phyloP scores from a whole-genome alignment of 2,797 vertebrate genomes.

The Hypotaenidia okinawae region DNA sequence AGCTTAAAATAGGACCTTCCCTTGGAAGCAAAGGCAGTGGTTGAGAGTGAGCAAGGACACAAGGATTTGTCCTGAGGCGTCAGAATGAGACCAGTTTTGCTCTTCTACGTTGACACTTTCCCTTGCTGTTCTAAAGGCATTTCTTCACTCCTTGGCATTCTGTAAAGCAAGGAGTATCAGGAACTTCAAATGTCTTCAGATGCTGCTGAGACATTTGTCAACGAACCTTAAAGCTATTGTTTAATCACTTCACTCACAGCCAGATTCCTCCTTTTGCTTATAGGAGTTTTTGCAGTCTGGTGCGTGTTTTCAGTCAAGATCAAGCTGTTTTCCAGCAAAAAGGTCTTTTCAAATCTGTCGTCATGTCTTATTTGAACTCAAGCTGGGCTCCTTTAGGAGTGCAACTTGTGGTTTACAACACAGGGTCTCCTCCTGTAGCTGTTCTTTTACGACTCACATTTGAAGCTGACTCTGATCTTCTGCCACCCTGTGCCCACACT shows the following conservation, averaged over 20 bases:
- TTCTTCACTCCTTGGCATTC: neutral
- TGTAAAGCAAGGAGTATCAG: neutral
- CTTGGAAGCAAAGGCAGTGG: neutral
- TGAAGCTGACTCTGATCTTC: neutral
- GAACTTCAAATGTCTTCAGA: constrained; percentile 3
- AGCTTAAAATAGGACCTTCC: neutral
- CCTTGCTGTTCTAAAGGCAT: neutral
- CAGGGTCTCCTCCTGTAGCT: neutral
- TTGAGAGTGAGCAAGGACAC: neutral
- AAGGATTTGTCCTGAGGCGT: neutral
- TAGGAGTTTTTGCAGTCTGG: constrained; percentile 54
- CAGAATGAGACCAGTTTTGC: neutral
- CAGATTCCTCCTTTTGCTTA: constrained; percentile 51
- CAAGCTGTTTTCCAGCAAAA: constrained; percentile 61
- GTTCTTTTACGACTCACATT: neutral
- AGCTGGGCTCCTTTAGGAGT: constrained; percentile 53
- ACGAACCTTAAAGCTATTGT: constrained; percentile 59
- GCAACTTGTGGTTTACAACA: constrained; percentile 20
- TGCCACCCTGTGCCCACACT: neutral
- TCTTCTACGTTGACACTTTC: neutral
- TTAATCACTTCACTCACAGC: constrained; percentile 65
- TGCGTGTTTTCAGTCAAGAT: constrained; percentile 59
- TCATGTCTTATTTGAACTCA: constrained; percentile 58
- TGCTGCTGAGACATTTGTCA: constrained; percentile 40
- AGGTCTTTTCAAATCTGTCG: constrained; percentile 64